Percentiles rank a stretch among this genome's conserved stretches.
These are phyloP conservation scores for Sarcophaga carnaria DNA, from an alignment of 2,888 invertebrate genomes.

Conservation along the genomic window DNA sequence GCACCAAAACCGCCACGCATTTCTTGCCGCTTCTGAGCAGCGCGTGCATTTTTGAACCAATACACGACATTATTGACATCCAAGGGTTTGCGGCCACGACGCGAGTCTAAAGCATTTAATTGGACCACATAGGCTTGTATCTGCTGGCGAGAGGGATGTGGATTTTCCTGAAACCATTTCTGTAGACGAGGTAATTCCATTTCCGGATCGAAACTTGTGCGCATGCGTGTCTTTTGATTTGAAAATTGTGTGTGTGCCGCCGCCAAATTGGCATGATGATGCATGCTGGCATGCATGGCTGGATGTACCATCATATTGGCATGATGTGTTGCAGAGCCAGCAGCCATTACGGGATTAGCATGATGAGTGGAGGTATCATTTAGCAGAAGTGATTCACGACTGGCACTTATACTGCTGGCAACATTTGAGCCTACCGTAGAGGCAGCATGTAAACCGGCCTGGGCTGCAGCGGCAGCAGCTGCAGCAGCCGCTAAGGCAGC, in stretches of 20 bases:
- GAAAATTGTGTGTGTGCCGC: conserved; percentile 85
- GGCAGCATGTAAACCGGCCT: conserved; percentile 75
- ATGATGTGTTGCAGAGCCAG: conserved; percentile 73
- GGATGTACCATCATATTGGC: conserved; percentile 85
- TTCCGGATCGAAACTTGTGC: conserved; percentile 98
- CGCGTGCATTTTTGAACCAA: conserved; percentile 99
- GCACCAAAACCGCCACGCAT: conserved; percentile 84
- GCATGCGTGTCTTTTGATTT: conserved; percentile 95
- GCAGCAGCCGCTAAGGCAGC: conserved; percentile 83
- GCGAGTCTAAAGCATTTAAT: conserved; percentile 94
- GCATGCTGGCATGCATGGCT: conserved; percentile 87
- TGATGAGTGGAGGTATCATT: conserved; percentile 73
- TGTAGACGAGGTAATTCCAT: conserved; percentile 97
- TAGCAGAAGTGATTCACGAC: conserved; percentile 77
- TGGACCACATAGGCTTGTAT: conserved; percentile 98
- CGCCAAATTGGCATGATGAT: conserved; percentile 83
- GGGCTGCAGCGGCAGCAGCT: conserved; percentile 83
- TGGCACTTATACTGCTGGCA: conserved; percentile 70
- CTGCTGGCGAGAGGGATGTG: conserved; percentile 97
- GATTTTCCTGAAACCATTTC: conserved; percentile 98
- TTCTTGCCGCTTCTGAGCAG: conserved; percentile 96
- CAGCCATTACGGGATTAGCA: conserved; percentile 69
- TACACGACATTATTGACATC: conserved; percentile 98
- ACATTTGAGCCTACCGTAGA: conserved; percentile 71
- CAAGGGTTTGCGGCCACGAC: conserved; percentile 95